These are phyloP conservation scores for Onchidella celtica DNA, from an alignment of 2,888 invertebrate genomes.

Conservation along the genomic window DNA sequence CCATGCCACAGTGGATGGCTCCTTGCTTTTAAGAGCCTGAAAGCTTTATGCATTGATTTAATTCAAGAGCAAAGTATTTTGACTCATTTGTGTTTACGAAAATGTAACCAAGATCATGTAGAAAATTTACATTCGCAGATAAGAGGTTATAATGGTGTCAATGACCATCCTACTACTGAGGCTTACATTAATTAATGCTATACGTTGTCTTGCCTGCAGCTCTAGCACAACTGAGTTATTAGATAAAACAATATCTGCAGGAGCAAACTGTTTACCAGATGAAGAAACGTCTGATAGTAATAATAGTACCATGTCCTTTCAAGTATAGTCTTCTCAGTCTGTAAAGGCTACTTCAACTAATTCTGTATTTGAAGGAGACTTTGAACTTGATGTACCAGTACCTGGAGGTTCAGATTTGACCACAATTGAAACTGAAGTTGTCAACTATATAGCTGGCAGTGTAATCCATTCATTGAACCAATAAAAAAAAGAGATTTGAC, in stretches of 20 bases:
- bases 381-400: neutral
- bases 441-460: neutral
- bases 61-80: neutral
- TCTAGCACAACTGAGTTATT: constrained; percentile 3
- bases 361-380: neutral
- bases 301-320: too few relatives aligned
- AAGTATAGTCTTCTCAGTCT: too few relatives aligned
- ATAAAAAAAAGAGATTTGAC: neutral
- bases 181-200: constrained; percentile 5
- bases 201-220: neutral
- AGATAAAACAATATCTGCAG: constrained; percentile 5
- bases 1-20: constrained; percentile 18
- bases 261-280: constrained; percentile 11
- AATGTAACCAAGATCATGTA: constrained; percentile 28
- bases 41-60: neutral
- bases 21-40: neutral
- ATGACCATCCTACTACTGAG: neutral
- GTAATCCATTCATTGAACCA: neutral
- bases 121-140: constrained; percentile 12
- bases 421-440: neutral
- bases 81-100: constrained; percentile 3
- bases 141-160: constrained; percentile 23
- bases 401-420: neutral
- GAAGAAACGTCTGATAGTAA: neutral
- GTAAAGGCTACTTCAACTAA: too few relatives aligned